phyloP scores from a whole-genome alignment of 2,113 vertebrate species.

The Eudorcas thomsonii region DNA sequence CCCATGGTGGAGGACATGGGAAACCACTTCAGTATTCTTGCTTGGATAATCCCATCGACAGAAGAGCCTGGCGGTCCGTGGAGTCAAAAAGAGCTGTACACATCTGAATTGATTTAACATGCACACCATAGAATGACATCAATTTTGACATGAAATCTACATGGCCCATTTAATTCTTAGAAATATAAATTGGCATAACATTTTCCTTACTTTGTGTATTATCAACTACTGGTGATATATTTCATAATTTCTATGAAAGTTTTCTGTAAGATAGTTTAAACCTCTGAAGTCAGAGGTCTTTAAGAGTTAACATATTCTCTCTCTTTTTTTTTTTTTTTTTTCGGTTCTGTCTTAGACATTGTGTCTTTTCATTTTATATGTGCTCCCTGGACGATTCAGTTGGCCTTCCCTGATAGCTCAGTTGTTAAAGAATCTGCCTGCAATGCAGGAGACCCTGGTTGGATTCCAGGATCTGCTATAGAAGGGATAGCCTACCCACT shows the following conservation, averaged over 20 bases:
- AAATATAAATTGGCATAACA: background rate
- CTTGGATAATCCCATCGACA: background rate
- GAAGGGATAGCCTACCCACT: background rate
- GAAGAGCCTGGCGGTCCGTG: background rate
- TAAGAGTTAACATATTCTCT: background rate
- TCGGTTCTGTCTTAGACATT: background rate
- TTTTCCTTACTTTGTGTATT: background rate
- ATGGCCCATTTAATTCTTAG: background rate
- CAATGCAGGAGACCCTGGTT: background rate
- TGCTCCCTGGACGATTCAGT: background rate
- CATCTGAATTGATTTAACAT: background rate
- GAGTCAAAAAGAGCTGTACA: background rate
- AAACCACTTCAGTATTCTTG: background rate
- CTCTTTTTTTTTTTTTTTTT: background rate
- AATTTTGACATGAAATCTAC: background rate
- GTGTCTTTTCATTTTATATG: background rate
- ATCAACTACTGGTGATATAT: background rate
- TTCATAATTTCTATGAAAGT: background rate
- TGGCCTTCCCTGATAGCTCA: background rate
- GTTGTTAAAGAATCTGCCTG: background rate
- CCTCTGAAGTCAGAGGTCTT: background rate
- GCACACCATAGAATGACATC: background rate
- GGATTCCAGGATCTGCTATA: background rate
- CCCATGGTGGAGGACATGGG: background rate
- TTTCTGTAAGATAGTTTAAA: background rate